phyloP scores from a whole-genome alignment of 2,797 vertebrate genomes.

The Trachops cirrhosus region DNA sequence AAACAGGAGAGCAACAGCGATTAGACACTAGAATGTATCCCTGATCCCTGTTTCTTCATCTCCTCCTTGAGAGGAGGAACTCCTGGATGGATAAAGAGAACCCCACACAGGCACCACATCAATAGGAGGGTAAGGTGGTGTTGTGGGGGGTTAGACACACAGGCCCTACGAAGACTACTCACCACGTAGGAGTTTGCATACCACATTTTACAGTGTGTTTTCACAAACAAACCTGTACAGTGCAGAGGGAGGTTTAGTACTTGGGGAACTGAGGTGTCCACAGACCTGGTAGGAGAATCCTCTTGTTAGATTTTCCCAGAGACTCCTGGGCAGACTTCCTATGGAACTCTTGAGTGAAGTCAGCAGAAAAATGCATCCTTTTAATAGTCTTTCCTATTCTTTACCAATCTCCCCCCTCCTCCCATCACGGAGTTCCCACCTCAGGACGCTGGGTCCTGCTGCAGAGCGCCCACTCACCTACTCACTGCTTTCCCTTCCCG shows the following conservation, averaged over 20 bases:
- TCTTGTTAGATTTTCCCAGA: not conserved
- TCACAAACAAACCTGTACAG: not conserved
- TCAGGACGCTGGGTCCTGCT: not conserved
- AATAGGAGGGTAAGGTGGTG: not conserved
- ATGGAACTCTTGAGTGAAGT: not conserved
- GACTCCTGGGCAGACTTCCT: not conserved
- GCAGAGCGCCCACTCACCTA: no score
- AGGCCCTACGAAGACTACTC: not conserved
- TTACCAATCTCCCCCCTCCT: not conserved
- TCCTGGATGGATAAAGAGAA: not conserved
- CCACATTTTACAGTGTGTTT: not conserved
- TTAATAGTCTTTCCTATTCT: not conserved
- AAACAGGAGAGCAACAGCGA: not conserved
- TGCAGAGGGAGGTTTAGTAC: not conserved
- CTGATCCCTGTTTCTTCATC: not conserved
- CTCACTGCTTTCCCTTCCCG: not conserved
- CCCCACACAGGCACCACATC: not conserved
- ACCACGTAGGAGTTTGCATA: no score
- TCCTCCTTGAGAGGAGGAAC: not conserved
- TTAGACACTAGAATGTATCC: not conserved
- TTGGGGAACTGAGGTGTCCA: not conserved
- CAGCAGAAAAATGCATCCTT: not conserved
- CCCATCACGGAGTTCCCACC: not conserved
- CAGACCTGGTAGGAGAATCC: not conserved
- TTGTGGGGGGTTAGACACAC: not conserved